Conservation (phyloP, 2,113 vertebrate genomes). For the Passer domesticus region DNA sequence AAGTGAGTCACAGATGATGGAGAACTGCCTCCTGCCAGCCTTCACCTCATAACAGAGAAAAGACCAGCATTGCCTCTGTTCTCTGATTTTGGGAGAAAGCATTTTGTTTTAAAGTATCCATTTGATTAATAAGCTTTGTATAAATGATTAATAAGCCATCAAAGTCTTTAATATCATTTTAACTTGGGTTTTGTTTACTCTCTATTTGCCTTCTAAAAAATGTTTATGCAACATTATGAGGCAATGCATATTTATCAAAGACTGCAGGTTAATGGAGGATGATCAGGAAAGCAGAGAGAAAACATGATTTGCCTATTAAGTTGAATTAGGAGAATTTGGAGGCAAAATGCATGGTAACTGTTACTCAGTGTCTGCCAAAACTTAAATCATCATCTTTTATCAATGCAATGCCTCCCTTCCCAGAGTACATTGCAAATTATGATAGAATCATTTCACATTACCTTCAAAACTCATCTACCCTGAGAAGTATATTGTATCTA, state of each 20-base stretch:
- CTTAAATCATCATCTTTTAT: conserved; percentile 39
- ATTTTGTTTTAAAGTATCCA: conserved; percentile 1
- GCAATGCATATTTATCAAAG: conserved; percentile 44
- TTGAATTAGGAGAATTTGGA: conserved; percentile 31
- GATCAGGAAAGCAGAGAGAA: conserved; percentile 38
- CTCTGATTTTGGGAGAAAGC: background rate
- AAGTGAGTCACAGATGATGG: background rate
- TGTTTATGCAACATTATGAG: conserved; percentile 58
- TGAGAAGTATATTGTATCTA: background rate
- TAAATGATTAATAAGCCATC: conserved; percentile 48
- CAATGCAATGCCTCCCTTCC: background rate
- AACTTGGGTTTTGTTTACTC: conserved; percentile 47
- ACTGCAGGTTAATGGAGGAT: conserved; percentile 47
- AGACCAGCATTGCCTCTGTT: background rate
- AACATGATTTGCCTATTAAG: conserved; percentile 47
- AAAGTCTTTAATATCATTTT: conserved; percentile 39
- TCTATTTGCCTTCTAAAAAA: conserved; percentile 44
- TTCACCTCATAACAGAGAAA: background rate
- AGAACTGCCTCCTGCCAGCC: background rate
- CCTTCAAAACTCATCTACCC: background rate
- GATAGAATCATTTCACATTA: background rate
- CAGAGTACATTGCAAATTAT: background rate
- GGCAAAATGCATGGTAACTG: conserved; percentile 40
- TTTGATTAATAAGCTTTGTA: conserved; percentile 31
- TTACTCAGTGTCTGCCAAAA: conserved; percentile 20